A percentile compares a stretch with the other conserved stretches of the same genome.
phyloP scores from a whole-genome alignment of 2,888 invertebrate genomes.

The Drosophila nr. perissopoda region DNA sequence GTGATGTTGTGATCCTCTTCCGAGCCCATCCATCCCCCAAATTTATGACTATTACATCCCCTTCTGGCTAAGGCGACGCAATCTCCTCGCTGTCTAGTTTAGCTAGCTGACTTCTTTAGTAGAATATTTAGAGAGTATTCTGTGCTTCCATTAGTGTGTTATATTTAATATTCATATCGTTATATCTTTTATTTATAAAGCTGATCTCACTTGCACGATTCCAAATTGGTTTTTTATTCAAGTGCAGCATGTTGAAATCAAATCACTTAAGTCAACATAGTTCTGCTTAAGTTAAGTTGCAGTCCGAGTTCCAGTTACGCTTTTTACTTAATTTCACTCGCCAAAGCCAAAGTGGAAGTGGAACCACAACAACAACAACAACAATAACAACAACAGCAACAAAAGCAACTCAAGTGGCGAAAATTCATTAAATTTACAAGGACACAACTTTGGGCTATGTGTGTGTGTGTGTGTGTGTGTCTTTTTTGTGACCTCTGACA shows the following conservation, averaged over 20 bases:
- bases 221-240: neutral
- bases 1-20: neutral
- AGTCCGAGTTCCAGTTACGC: conserved; percentile 16
- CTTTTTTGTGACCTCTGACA: conserved; percentile 75
- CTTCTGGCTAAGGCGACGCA: neutral
- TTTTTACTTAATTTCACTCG: conserved; percentile 13
- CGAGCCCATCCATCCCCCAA: neutral
- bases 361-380: conserved; percentile 4
- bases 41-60: neutral
- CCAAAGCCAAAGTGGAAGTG: conserved; percentile 1
- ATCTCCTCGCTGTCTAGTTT: neutral
- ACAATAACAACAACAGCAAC: neutral
- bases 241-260: neutral
- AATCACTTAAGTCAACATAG: neutral
- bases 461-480: conserved; percentile 26
- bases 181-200: neutral
- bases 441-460: conserved; percentile 70
- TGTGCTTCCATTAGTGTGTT: neutral
- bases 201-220: neutral
- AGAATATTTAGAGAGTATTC: neutral
- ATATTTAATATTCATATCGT: neutral
- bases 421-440: conserved; percentile 80
- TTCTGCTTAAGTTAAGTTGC: neutral
- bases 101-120: neutral
- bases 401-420: conserved; percentile 57